These are phyloP conservation scores for Drosophila bunnanda DNA, from an alignment of 2,888 invertebrate genomes.

Conservation along the genomic window DNA sequence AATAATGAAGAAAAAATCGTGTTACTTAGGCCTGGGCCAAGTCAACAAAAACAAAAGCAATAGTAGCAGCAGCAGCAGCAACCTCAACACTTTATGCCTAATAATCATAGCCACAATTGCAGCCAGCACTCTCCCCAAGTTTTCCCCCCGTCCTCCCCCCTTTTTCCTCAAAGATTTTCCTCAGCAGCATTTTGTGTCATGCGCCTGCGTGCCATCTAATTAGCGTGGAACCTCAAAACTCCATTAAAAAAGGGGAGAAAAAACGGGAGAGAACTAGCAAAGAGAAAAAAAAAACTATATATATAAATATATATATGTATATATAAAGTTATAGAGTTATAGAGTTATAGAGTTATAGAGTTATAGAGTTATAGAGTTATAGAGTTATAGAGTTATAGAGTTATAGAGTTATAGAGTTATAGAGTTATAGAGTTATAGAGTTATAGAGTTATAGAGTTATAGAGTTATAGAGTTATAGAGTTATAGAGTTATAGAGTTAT, in stretches of 20 bases:
- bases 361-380: too few relatives aligned
- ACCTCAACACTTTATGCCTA: conserved; percentile 64
- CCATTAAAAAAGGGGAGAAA: conserved; percentile 11
- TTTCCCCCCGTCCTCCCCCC: neutral
- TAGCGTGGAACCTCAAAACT: conserved; percentile 52
- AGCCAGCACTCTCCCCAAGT: neutral
- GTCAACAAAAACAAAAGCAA: conserved; percentile 28
- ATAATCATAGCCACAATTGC: conserved; percentile 55
- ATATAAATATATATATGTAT: neutral
- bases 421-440: too few relatives aligned
- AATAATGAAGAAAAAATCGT: conserved; percentile 79
- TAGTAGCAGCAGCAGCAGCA: conserved; percentile 34
- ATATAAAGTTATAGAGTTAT: too few relatives aligned
- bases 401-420: too few relatives aligned
- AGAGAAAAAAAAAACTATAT: too few relatives aligned
- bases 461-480: too few relatives aligned
- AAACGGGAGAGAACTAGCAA: neutral
- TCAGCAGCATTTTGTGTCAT: conserved; percentile 52
- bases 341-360: too few relatives aligned
- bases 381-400: too few relatives aligned
- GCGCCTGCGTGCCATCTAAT: conserved; percentile 73
- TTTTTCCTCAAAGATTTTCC: conserved; percentile 1
- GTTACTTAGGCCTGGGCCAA: conserved; percentile 68
- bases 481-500: too few relatives aligned
- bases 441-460: too few relatives aligned